phyloP scores from a whole-genome alignment of 1,140 invertebrate species.

The Spodoptera frugiperda region DNA sequence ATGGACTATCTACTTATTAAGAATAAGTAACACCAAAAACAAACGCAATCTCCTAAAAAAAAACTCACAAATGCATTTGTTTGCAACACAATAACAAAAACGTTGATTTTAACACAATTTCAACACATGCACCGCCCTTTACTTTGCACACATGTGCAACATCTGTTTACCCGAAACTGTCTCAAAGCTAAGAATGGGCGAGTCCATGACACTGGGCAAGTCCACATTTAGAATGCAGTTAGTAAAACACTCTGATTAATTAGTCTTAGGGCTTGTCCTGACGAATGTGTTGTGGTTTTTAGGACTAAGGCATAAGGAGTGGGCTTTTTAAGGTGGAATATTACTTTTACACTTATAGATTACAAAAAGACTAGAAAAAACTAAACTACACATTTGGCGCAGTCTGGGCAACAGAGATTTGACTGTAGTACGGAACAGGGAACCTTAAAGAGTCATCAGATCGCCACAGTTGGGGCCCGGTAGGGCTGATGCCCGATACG shows the following conservation, averaged over 20 bases:
- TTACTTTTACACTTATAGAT: too few species aligned
- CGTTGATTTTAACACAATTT: too few species aligned
- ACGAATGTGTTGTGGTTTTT: conserved; percentile 40
- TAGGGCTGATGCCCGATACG: too few species aligned
- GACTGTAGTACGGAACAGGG: too few species aligned
- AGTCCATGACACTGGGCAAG: conserved; percentile 39
- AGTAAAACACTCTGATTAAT: conserved; percentile 55
- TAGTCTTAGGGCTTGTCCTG: conserved; percentile 44
- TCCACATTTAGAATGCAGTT: conserved; percentile 47
- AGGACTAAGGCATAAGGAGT: neutral
- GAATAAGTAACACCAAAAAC: neutral
- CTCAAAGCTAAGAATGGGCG: neutral
- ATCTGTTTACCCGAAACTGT: neutral
- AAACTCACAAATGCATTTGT: neutral
- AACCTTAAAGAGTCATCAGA: too few species aligned
- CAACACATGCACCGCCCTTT: neutral
- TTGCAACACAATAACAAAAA: too few species aligned
- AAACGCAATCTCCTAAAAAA: neutral
- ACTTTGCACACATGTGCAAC: neutral
- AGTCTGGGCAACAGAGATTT: too few species aligned
- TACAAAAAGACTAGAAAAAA: too few species aligned
- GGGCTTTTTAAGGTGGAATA: neutral
- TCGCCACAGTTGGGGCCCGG: too few species aligned
- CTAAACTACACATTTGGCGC: too few species aligned
- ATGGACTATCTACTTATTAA: too few species aligned